Evolutionary conservation across 2,113 vertebrate species (phyloP), one percentile per base, ranked within the genome.

Genomic region (Crocuta crocuta): DNA sequence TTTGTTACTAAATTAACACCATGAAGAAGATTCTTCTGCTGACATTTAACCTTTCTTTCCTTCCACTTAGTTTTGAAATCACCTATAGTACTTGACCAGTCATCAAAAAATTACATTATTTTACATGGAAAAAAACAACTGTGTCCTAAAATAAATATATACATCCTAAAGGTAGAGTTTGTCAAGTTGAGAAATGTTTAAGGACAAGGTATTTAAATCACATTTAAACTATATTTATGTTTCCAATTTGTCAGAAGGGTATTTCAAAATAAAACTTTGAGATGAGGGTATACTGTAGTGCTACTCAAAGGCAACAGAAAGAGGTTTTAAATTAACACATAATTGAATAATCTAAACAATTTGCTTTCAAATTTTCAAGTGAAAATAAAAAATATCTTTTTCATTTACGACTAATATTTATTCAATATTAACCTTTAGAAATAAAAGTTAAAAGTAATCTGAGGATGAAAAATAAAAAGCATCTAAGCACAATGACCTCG

Each of bases 81-180:
- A 96, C 6, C 63, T 19, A 89, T 6, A 97, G 24, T 45, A 87
- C 26, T 65, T 90, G 74, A 45, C 19, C 70, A 96, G 39, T 92
- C 31, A 79, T 91, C 33, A 97, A 97, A 95, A 84, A 65, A 45
- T 97, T 50, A 94, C 88, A 78, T n/a, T 58, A 81, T 0, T 55
- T 17, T 65, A 9, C 28, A 94, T 4, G 15, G 73, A 48, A 92
- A 87, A 95, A 95, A 81, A 81, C 0, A 58, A 84, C 15, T 19
- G 7, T 95, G 45, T 84, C 45, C 28, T 55, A 89, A 94, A 84
- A 87, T 0, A 63, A 43, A 43, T 26, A 93, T 92, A 21, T 28
- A 19, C 3, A 23, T 39, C 24, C 33, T 89, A 58, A 80, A 85
- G 70, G 65, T 16, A 82, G 24, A 78, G 21, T 89, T 93, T 95